These are phyloP conservation scores for Ladona fulva DNA, from an alignment of 1,140 invertebrate species.

Conservation along the genomic window DNA sequence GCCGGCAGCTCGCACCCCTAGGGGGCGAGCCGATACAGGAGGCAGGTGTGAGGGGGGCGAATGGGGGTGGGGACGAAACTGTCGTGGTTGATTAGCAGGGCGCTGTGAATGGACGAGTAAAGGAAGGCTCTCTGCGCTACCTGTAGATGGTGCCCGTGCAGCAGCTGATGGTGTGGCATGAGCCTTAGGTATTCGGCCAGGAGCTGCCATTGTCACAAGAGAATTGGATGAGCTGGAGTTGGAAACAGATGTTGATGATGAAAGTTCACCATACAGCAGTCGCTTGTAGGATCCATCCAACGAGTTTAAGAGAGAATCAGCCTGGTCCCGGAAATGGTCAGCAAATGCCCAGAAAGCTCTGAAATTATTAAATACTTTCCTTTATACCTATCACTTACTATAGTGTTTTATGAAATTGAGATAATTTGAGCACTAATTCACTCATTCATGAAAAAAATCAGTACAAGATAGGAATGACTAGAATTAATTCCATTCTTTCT, in stretches of 20 bases:
- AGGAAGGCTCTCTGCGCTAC: conserved; percentile 48
- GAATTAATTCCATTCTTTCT: too few species aligned
- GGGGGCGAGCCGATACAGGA: neutral
- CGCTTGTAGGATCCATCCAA: conserved; percentile 79
- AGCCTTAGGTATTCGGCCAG: conserved; percentile 34
- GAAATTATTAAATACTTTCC: conserved; percentile 27
- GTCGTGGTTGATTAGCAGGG: neutral
- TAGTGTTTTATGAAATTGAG: too few species aligned
- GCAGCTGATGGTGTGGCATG: conserved; percentile 41
- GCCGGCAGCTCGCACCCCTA: neutral
- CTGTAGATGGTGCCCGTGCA: conserved; percentile 36
- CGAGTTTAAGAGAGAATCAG: conserved; percentile 70
- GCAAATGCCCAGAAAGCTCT: conserved; percentile 87
- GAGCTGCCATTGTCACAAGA: conserved; percentile 16
- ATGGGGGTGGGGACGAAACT: neutral
- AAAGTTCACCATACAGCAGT: conserved; percentile 57
- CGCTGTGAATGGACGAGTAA: neutral
- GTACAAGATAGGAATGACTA: too few species aligned
- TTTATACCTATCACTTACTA: too few species aligned
- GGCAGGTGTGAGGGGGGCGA: neutral
- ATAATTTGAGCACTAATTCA: too few species aligned
- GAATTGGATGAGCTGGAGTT: conserved; percentile 33
- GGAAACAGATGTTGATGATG: conserved; percentile 26
- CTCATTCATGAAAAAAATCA: too few species aligned
- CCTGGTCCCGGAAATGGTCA: conserved; percentile 82